Base-by-base conservation (phyloP, 2,888 invertebrate species). In the Ormyrus rosae region DNA sequence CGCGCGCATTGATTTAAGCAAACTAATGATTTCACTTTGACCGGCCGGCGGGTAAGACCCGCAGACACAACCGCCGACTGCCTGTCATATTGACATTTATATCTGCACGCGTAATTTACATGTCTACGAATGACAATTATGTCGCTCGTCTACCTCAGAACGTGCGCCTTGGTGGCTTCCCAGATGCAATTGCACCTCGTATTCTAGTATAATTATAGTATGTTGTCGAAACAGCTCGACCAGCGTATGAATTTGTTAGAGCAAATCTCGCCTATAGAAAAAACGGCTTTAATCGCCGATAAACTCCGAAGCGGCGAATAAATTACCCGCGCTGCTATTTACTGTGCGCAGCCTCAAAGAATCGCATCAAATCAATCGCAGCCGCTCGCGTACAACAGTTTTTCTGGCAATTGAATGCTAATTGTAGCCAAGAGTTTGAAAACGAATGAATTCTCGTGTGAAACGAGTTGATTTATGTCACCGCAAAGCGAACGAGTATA, bases 11-110 rank as follows among this genome's bases (percentile, higher is more conserved):
- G 91, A 91, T 90, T 90, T 89, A 90, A 91, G 90, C 90, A 90
- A 91, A 90, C 90, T 91, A 91, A 90, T 90, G 90, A 91, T 90
- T 91, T 91, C 89, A 90, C 91, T 91, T 91, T 91, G 90, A 90
- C 88, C 88, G 86, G 86, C 85, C 88, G 88, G 87, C 87, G 81
- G 83, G 81, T 83, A 69, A 82, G 84, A 80, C 75, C 82, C 78
- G 74, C 77, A 82, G 83, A 75, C 68, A 67, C 71, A 72, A 83
- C 86, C 84, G 83, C 84, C 84, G 84, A 83, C 85, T 83, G 86
- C 83, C 87, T 88, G 86, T 88, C 89, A 88, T 89, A 89, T 91
- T 91, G 90, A 90, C 90, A 86, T 90, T 90, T 90, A 90, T 90
- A 89, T 90, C 85, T 85, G 85, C 83, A 85, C 82, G 85, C 85